These are phyloP conservation scores for Peromyscus aztecus DNA, from an alignment of 2,797 vertebrate genomes.

Conservation along the genomic window DNA sequence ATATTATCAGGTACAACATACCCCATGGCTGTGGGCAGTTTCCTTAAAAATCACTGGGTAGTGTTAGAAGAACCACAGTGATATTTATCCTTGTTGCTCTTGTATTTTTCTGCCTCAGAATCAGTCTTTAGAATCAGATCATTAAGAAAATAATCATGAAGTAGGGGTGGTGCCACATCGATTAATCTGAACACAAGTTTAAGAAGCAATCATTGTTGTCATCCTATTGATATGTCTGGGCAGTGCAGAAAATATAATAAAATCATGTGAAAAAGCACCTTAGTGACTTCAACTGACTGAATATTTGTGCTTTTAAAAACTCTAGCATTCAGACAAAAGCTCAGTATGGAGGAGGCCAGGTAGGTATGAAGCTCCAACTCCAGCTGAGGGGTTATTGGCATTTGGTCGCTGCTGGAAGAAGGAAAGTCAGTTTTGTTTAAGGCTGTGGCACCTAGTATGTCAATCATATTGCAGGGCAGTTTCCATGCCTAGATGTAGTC, in stretches of 20 bases:
- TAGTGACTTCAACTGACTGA: conserved; percentile 50
- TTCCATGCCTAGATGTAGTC: neutral
- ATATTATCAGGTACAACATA: neutral
- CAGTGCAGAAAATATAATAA: conserved; percentile 47
- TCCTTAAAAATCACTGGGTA: conserved; percentile 52
- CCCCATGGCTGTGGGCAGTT: neutral
- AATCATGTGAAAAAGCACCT: conserved; percentile 14
- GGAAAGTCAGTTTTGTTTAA: too few relatives aligned
- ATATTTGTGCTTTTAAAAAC: conserved; percentile 62
- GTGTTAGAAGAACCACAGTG: conserved; percentile 41
- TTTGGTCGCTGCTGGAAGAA: neutral
- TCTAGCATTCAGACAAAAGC: neutral
- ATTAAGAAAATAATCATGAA: conserved; percentile 73
- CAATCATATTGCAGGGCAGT: neutral
- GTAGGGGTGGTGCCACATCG: neutral
- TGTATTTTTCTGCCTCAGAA: conserved; percentile 50
- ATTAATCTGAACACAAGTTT: conserved; percentile 37
- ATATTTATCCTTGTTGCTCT: conserved; percentile 60
- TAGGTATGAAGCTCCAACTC: neutral
- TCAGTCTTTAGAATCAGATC: conserved; percentile 67
- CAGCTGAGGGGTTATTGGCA: neutral
- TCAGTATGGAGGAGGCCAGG: neutral
- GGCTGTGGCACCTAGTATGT: too few relatives aligned
- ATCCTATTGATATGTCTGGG: neutral
- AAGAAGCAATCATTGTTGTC: conserved; percentile 20